Conservation (phyloP, 2,113 vertebrate species). For the Tupaia chinensis region DNA sequence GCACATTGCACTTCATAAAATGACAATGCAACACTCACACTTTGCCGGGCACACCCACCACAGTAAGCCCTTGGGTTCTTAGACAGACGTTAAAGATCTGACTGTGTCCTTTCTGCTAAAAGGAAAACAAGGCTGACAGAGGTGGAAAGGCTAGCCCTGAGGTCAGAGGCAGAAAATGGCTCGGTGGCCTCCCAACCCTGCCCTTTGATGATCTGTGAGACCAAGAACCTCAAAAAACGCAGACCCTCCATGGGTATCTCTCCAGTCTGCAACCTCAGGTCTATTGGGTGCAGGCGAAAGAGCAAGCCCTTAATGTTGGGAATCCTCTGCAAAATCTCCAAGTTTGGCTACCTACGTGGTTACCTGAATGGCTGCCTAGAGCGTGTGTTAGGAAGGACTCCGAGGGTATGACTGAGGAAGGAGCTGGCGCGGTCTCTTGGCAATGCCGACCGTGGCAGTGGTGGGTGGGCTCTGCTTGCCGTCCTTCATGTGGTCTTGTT, state of each 20-base stretch:
- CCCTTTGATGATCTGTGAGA: not conserved
- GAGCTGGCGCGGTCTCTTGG: not conserved
- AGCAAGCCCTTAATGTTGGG: not conserved
- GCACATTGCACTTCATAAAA: no score
- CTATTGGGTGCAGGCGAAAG: not conserved
- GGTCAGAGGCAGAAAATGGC: not conserved
- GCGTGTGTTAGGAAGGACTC: not conserved
- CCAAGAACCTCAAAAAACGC: not conserved
- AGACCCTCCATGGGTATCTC: fast-evolving
- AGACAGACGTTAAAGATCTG: not conserved
- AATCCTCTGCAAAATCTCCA: not conserved
- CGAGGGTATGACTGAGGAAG: not conserved
- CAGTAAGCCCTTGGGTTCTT: not conserved
- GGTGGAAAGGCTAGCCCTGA: not conserved
- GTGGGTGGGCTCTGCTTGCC: fast-evolving
- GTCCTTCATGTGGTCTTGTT: not conserved
- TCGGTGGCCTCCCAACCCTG: not conserved
- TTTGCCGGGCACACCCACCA: not conserved
- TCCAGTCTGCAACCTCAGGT: not conserved
- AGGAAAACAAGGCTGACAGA: not conserved
- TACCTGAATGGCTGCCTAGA: no score
- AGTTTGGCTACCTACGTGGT: not conserved
- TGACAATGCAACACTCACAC: fast-evolving
- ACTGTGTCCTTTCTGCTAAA: not conserved
- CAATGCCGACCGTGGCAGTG: fast-evolving